Conservation (phyloP, 2,113 vertebrate genomes). For the Psilopogon haemacephalus region DNA sequence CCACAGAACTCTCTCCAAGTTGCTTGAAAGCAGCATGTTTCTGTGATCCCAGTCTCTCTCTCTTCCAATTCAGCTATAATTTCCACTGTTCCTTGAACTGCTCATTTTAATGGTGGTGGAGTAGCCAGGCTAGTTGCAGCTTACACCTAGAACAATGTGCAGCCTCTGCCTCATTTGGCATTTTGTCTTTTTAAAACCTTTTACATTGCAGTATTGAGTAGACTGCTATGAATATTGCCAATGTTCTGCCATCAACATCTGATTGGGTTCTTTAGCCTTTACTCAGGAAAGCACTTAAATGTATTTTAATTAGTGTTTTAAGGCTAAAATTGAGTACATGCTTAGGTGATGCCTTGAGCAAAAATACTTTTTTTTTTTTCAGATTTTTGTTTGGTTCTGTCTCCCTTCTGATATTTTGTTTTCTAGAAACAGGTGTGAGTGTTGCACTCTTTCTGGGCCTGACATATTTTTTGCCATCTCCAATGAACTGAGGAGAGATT, state of each 20-base stretch:
- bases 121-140: background rate
- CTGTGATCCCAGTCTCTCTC: background rate
- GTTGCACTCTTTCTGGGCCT: background rate
- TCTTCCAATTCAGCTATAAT: background rate
- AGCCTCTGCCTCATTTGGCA: background rate
- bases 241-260: background rate
- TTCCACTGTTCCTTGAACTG: background rate
- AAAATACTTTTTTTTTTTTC: background rate
- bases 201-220: background rate
- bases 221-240: background rate
- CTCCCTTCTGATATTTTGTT: background rate
- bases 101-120: background rate
- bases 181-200: background rate
- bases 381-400: background rate
- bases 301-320: slow-evolving; percentile 13
- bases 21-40: background rate
- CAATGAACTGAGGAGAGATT: background rate
- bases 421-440: background rate
- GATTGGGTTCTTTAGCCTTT: slow-evolving; percentile 13
- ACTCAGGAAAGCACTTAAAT: slow-evolving; percentile 13
- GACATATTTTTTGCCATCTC: background rate
- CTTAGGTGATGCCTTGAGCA: background rate
- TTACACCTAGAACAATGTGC: background rate
- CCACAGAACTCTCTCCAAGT: too few species aligned
- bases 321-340: background rate